Base-by-base conservation (phyloP, 2,797 vertebrate genomes). In the Anas capensis region DNA sequence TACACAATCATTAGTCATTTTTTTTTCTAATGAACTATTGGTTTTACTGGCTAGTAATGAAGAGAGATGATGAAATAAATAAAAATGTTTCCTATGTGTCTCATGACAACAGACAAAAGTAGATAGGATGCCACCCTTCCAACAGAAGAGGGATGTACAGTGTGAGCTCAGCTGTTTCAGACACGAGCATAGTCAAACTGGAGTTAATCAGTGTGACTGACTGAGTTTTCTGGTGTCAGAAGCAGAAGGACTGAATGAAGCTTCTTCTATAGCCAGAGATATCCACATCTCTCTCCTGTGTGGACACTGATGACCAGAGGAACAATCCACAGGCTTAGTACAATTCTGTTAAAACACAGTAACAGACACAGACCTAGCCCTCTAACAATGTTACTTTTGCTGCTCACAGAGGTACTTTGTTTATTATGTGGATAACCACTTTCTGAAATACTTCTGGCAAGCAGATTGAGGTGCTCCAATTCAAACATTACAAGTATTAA, bases 401-500 rank as follows among this genome's bases (percentile, higher is more conserved):
- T 79, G 56, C 33, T 83, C 20, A 77, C 24, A 77, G 15, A 89
- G 34, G 29, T 49, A 42, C 8, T 76, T 81, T 14, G 65, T 49
- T 72, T 88, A 84, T n/a, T 66, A 92, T 18, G 23, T 15, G 77
- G 31, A 77, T n/a, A 73, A 66, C 1, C 21, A 16, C 36, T 77
- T 77, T 48, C 29, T 36, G 1, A 89, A 84, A 70, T 62, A 62
- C 57, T 65, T 19, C 21, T 2, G 8, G 40, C 7, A 76, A 65
- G 44, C 40, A 57, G 10, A 84, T 58, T 86, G 31, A 54, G 38
- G 23, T 10, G 24, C 21, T 95, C 36, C 26, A 86, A 76, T 23
- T 86, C 36, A 90, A 75, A 69, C 38, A 83, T 33, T 75, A 42
- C 17, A 81, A 57, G 15, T 68, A 85, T 49, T 88, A 90, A 73